Conservation (phyloP, 2,797 vertebrate species). For the Argentina silus region DNA sequence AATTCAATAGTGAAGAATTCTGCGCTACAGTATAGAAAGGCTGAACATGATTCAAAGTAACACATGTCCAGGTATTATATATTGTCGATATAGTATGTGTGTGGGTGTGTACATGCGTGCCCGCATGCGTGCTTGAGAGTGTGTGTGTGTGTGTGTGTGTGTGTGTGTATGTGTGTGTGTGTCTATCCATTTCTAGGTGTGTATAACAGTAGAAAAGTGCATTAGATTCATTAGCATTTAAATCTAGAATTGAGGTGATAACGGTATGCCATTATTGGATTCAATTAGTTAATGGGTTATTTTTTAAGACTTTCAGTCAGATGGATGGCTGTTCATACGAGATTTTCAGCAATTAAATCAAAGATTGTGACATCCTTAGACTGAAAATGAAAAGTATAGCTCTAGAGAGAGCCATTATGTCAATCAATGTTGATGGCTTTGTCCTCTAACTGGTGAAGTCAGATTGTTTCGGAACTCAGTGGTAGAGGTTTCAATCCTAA, state of each 20-base stretch:
- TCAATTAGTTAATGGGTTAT: conserved; percentile 78
- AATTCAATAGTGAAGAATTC: neutral
- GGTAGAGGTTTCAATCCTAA: conserved; percentile 54
- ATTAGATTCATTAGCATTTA: conserved; percentile 63
- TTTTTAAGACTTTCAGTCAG: conserved; percentile 61
- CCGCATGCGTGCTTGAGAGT: neutral
- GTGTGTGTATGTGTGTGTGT: neutral
- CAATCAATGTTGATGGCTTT: conserved; percentile 69
- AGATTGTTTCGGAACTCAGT: conserved; percentile 56
- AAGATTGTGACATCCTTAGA: conserved; percentile 68
- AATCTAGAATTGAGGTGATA: conserved; percentile 65
- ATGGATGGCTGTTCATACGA: conserved; percentile 68
- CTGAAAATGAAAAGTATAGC: conserved; percentile 72
- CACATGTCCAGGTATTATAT: neutral
- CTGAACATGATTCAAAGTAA: neutral
- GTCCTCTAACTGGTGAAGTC: conserved; percentile 69
- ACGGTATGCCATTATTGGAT: conserved; percentile 67
- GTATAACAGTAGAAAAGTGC: conserved; percentile 35
- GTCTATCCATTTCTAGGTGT: conserved; percentile 15
- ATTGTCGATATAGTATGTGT: neutral
- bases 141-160: neutral
- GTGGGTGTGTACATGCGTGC: neutral
- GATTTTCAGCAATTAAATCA: conserved; percentile 68
- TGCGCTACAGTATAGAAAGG: neutral
- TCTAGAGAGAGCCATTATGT: conserved; percentile 71